These are phyloP conservation scores for Podabrus alpinus DNA, from an alignment of 2,888 invertebrate genomes.

Conservation along the genomic window DNA sequence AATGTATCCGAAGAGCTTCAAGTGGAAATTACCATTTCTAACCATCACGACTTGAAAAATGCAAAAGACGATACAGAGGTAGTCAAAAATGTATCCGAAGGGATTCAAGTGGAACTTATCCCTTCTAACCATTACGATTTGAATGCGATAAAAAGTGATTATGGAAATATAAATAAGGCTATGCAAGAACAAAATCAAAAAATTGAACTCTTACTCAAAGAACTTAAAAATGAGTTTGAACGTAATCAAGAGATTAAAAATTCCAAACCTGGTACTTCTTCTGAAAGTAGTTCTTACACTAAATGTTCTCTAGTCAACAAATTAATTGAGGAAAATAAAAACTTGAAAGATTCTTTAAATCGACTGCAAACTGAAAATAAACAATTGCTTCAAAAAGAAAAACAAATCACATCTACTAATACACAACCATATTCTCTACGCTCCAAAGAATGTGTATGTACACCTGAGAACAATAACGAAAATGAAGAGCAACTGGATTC, in stretches of 20 bases:
- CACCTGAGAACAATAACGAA: neutral
- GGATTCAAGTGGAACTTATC: neutral
- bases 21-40: no score
- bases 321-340: neutral
- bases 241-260: neutral
- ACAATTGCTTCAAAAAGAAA: neutral
- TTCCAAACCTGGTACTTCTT: neutral
- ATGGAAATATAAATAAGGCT: neutral
- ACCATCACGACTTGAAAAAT: no score
- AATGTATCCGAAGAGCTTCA: neutral
- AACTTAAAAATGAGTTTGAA: neutral
- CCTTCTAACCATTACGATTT: neutral
- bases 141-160: neutral
- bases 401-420: no score
- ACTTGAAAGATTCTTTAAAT: neutral
- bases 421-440: neutral
- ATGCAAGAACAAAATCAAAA: neutral
- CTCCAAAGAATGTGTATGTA: neutral
- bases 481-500: neutral
- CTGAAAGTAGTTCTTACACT: neutral
- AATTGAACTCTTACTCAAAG: neutral
- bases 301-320: neutral
- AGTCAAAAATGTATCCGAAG: neutral
- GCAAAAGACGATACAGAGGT: neutral
- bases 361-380: neutral